phyloP scores from a whole-genome alignment of 2,888 invertebrate genomes.

The Lapara coniferarum region DNA sequence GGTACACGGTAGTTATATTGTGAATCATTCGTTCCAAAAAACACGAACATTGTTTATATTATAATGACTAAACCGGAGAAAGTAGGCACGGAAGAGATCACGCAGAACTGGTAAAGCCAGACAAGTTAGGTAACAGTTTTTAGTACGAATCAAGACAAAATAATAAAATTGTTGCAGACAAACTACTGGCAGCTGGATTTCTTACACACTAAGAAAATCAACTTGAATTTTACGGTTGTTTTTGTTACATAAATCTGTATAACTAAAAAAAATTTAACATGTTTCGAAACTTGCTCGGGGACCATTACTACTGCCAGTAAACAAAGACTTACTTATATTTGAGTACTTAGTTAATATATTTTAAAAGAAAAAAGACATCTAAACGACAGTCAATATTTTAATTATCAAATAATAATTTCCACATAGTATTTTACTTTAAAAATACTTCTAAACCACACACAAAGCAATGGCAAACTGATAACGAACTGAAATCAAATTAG shows the following conservation, averaged over 20 bases:
- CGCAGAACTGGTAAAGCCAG: background rate
- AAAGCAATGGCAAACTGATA: background rate
- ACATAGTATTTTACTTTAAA: too few relatives aligned
- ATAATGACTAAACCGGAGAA: conserved; percentile 4
- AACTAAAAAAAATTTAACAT: too few relatives aligned
- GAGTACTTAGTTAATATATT: too few relatives aligned
- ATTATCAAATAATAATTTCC: too few relatives aligned
- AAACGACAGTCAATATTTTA: too few relatives aligned
- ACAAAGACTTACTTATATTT: too few relatives aligned
- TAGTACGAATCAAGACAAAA: conserved; percentile 6
- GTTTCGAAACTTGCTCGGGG: too few relatives aligned
- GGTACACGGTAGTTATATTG: background rate
- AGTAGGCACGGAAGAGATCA: conserved; percentile 15
- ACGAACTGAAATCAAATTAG: background rate
- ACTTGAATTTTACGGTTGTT: background rate
- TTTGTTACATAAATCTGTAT: too few relatives aligned
- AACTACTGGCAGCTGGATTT: background rate
- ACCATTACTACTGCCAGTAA: too few relatives aligned
- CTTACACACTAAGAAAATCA: background rate
- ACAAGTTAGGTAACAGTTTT: conserved; percentile 42
- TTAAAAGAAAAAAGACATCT: too few relatives aligned
- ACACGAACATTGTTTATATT: background rate
- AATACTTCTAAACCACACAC: background rate
- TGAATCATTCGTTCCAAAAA: background rate
- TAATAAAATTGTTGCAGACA: background rate